Percentiles rank a stretch among this genome's conserved stretches.
Evolutionary conservation across 2,113 vertebrate species (phyloP).

Genomic region (Nothobranchius furzeri): DNA sequence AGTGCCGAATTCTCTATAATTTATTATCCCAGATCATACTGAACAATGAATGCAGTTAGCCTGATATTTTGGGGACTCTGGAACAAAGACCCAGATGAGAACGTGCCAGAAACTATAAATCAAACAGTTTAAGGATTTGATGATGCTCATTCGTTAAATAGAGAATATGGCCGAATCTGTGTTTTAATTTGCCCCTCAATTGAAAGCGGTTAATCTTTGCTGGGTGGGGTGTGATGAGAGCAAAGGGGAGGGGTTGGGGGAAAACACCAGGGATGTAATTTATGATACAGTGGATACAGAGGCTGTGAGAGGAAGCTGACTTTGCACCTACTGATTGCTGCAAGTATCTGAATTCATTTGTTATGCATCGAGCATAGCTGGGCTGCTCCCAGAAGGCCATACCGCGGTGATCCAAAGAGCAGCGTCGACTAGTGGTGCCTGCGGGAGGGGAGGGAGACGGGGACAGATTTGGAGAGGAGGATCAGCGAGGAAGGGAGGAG

Average conservation of each 20-base stretch:
- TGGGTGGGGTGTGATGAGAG: constrained; percentile 51
- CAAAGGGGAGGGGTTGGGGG: constrained; percentile 13
- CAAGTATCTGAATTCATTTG: constrained; percentile 99
- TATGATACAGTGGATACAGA: constrained; percentile 85
- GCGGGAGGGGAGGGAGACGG: constrained; percentile 73
- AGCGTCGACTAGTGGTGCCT: constrained; percentile 99
- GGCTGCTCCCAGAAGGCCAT: constrained; percentile 99
- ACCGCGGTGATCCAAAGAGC: constrained; percentile 96
- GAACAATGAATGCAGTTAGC: constrained; percentile 3
- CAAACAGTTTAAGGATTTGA: constrained; percentile 30
- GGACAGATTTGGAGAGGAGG: constrained; percentile 56
- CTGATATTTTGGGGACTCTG: not conserved
- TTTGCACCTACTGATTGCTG: constrained; percentile 99
- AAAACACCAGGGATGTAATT: constrained; percentile 67
- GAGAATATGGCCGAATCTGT: constrained; percentile 50
- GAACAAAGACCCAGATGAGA: constrained; percentile 12
- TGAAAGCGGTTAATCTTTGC: constrained; percentile 71
- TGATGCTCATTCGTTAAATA: constrained; percentile 42
- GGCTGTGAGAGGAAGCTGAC: constrained; percentile 89
- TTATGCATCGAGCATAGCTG: constrained; percentile 99
- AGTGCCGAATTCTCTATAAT: not conserved
- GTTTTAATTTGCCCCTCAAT: constrained; percentile 68
- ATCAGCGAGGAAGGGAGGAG: constrained; percentile 37
- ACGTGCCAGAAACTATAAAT: constrained; percentile 41
- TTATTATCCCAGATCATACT: not conserved